phyloP scores from a whole-genome alignment of 2,797 vertebrate species.

The Muscicapa striata region DNA sequence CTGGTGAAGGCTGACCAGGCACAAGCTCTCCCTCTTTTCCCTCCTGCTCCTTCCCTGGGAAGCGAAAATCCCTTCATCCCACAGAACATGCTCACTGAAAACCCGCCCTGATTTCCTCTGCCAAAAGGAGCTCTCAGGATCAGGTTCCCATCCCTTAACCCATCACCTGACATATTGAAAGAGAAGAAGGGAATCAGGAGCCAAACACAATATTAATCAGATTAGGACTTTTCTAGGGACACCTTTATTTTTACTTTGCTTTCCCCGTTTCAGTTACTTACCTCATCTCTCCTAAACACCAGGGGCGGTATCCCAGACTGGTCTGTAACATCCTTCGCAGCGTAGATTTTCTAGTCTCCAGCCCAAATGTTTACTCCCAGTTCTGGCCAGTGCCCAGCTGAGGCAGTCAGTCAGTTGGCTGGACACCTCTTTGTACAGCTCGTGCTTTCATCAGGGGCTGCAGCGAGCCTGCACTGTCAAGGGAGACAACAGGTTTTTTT shows the following conservation, averaged over 20 bases:
- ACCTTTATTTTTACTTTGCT: neutral
- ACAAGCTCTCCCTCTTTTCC: neutral
- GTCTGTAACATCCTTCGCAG: neutral
- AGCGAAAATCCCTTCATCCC: neutral
- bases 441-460: neutral
- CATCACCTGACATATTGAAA: neutral
- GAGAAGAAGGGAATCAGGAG: neutral
- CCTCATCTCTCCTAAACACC: conserved; percentile 5
- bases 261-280: conserved; percentile 15
- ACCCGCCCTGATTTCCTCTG: neutral
- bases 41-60: neutral
- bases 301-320: neutral
- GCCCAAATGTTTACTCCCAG: neutral
- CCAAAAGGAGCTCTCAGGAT: conserved; percentile 2
- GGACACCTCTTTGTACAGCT: neutral
- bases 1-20: neutral
- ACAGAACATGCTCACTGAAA: neutral
- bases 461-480: neutral
- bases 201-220: conserved; percentile 33
- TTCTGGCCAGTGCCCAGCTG: neutral
- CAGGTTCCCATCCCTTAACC: neutral
- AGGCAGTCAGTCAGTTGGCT: neutral
- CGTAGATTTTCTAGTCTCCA: neutral
- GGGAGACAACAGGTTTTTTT: neutral
- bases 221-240: conserved; percentile 15